Percentiles rank a stretch among this genome's conserved stretches.
Evolutionary conservation across 2,888 invertebrate genomes (phyloP).

Genomic region (Acronicta leporina): DNA sequence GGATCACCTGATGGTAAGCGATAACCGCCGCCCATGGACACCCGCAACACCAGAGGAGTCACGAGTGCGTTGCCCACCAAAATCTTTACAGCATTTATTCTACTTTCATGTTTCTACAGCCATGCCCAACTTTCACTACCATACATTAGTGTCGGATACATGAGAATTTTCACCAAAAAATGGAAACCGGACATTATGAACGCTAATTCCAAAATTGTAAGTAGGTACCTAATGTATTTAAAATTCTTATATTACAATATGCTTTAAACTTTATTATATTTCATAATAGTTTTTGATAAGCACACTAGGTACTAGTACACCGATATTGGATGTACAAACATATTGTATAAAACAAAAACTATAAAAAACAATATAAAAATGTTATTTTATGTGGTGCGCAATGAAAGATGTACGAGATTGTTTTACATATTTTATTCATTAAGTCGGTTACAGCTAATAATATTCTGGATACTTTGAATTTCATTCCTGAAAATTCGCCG

Average conservation of each 20-base stretch:
- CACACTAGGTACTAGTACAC: conserved; percentile 11
- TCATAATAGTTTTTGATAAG: conserved; percentile 26
- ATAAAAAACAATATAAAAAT: conserved; percentile 35
- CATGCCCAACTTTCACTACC: too few relatives aligned
- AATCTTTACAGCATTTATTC: too few relatives aligned
- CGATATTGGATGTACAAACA: conserved; percentile 29
- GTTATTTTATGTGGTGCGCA: conserved; percentile 35
- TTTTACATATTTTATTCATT: conserved; percentile 21
- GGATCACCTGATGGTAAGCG: too few relatives aligned
- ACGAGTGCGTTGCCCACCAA: too few relatives aligned
- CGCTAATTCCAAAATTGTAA: neutral
- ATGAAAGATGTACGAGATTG: conserved; percentile 25
- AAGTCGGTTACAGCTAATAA: neutral
- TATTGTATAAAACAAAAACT: conserved; percentile 36
- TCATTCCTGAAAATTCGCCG: neutral
- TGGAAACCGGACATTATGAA: too few relatives aligned
- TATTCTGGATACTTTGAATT: conserved; percentile 20
- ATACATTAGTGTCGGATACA: too few relatives aligned
- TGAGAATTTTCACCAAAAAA: too few relatives aligned
- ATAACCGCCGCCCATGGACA: too few relatives aligned
- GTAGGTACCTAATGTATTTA: conserved; percentile 23
- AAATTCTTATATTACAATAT: neutral
- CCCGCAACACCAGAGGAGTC: too few relatives aligned
- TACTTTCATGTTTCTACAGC: too few relatives aligned
- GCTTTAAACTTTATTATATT: conserved; percentile 1